Evolutionary conservation across 2,113 vertebrate species (phyloP).

Genomic region (Triplophysa dalaica): DNA sequence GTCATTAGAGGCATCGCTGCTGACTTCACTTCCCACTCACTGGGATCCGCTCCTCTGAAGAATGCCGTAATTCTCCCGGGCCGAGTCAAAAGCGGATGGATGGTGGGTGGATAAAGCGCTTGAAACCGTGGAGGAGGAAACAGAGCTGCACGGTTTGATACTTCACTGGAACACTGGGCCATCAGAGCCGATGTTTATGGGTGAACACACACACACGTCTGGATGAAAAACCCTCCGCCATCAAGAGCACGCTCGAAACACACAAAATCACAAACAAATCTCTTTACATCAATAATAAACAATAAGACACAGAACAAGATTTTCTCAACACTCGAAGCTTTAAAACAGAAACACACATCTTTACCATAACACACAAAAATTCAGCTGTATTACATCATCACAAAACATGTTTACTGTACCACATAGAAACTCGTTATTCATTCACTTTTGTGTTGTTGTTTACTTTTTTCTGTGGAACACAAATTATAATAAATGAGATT

Average conservation of each 20-base stretch:
- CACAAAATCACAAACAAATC: too few relatives aligned
- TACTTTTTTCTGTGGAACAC: too few relatives aligned
- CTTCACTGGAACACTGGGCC: slow-evolving; percentile 27
- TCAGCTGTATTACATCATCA: too few relatives aligned
- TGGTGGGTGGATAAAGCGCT: slow-evolving; percentile 55
- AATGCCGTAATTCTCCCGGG: slow-evolving; percentile 59
- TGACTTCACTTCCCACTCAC: slow-evolving; percentile 57
- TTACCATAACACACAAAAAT: too few relatives aligned
- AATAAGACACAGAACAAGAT: too few relatives aligned
- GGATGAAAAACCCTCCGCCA: neutral
- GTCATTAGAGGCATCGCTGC: slow-evolving; percentile 59
- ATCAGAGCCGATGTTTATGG: slow-evolving; percentile 20
- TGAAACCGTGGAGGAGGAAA: slow-evolving; percentile 49
- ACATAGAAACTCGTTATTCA: too few relatives aligned
- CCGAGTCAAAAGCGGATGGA: slow-evolving; percentile 51
- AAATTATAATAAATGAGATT: too few relatives aligned
- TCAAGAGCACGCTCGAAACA: neutral
- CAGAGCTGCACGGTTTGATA: slow-evolving; percentile 36
- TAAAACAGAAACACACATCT: too few relatives aligned
- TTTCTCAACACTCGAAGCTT: too few relatives aligned
- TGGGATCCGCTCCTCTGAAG: slow-evolving; percentile 52
- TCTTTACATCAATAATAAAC: too few relatives aligned
- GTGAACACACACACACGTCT: slow-evolving; percentile 17
- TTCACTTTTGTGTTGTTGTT: too few relatives aligned
- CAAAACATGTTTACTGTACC: too few relatives aligned